A percentile compares a stretch with the other conserved stretches of the same genome.
These are phyloP conservation scores for Crax fasciolata DNA, from an alignment of 2,797 vertebrate species.

Conservation along the genomic window DNA sequence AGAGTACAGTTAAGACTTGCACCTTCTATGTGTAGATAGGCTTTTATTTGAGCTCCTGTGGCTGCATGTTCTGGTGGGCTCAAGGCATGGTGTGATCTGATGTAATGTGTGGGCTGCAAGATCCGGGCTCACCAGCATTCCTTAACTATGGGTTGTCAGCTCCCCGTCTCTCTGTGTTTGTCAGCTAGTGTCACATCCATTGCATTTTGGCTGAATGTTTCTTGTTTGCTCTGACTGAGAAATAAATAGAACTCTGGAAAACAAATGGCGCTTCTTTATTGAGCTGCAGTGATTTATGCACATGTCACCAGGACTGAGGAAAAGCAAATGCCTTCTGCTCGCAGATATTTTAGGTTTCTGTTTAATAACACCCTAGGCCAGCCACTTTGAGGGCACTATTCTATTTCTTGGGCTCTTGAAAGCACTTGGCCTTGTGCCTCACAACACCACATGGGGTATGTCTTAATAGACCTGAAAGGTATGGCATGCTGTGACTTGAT, in stretches of 20 bases:
- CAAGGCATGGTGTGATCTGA: neutral
- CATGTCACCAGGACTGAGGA: neutral
- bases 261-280: neutral
- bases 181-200: neutral
- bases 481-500: constrained; percentile 23
- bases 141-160: neutral
- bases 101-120: neutral
- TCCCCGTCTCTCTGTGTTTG: neutral
- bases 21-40: neutral
- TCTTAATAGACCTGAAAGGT: constrained; percentile 45
- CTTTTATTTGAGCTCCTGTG: neutral
- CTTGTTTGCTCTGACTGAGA: neutral
- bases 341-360: neutral
- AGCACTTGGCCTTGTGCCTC: constrained; percentile 44
- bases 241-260: constrained; percentile 4
- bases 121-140: neutral
- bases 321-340: constrained; percentile 22
- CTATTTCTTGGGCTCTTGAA: constrained; percentile 39
- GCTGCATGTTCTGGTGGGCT: neutral
- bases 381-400: neutral
- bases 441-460: neutral
- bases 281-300: constrained; percentile 7
- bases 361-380: neutral
- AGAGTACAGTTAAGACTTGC: neutral
- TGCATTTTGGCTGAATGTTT: neutral